These are phyloP conservation scores for Microcebus griseorufus DNA, from an alignment of 2,113 vertebrate genomes.

Conservation along the genomic window DNA sequence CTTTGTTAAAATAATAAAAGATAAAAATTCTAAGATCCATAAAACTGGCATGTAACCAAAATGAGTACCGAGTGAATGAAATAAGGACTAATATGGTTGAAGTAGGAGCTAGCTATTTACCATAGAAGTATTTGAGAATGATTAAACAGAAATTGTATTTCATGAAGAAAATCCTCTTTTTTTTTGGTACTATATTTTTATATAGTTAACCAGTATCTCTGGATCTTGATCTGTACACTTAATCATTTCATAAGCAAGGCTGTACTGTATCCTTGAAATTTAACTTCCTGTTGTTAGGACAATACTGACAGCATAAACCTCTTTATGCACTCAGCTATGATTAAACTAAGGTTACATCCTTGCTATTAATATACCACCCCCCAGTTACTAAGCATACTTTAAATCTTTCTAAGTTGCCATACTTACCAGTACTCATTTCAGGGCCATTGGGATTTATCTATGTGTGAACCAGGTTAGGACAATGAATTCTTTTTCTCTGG, in stretches of 20 bases:
- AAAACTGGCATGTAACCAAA: not conserved
- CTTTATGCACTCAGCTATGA: conserved; percentile 63
- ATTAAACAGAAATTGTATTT: conserved; percentile 3
- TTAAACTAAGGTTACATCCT: conserved; percentile 35
- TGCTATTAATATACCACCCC: conserved; percentile 23
- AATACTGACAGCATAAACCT: conserved; percentile 66
- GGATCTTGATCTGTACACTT: conserved; percentile 3
- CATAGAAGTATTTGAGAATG: not conserved
- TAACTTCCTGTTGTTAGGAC: conserved; percentile 37
- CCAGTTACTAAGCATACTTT: conserved; percentile 16
- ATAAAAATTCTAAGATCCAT: not conserved
- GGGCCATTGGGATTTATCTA: conserved; percentile 54
- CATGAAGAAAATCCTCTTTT: not conserved
- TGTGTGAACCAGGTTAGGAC: conserved; percentile 48
- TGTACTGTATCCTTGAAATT: conserved; percentile 10
- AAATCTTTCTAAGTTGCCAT: conserved; percentile 46
- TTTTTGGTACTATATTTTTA: not conserved
- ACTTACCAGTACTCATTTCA: conserved; percentile 57
- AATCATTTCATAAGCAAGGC: not conserved
- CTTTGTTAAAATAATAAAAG: not conserved
- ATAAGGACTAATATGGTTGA: not conserved
- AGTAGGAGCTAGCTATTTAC: not conserved
- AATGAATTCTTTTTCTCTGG: conserved; percentile 53
- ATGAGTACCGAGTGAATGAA: not conserved
- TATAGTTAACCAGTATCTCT: conserved; percentile 9